Evolutionary conservation across 1,140 invertebrate species (phyloP), one percentile per base, ranked within the genome.

Genomic region (Drosophila auraria): DNA sequence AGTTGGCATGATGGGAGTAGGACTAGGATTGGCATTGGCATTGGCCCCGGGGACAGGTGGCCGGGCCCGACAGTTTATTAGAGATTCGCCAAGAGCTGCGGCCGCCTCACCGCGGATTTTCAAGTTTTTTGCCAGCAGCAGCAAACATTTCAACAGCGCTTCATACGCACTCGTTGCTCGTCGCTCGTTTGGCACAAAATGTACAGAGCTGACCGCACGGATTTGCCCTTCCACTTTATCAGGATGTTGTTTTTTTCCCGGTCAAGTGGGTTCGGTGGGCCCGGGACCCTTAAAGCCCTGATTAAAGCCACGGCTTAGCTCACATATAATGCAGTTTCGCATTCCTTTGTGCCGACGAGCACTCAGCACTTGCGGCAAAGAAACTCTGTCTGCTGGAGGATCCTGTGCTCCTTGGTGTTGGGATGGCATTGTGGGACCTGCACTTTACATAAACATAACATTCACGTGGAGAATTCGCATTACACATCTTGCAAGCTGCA

Each of bases 391-490:
- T 36, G 25, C 36, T 70, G 23, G 5, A 42, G 25, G 20, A 61
- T 59, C 38, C 20, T 50, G 20, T 15, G 8, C 62, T 65, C 11
- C 23, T 15, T 56, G 42, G 44, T 27, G 15, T 73, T 27, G 27
- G 66, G 44, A 36, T 17, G 53, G 61, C 70, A 83, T 80, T 87
- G 80, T 83, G 83, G 76, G 76, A 83, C 62, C 68, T 68, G 86
- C 86, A 90, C 86, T 89, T 89, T 89, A 90, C 84, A 89, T 89
- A 89, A 89, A 89, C 84, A 89, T 89, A 90, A 90, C 86, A 89
- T 89, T 90, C 84, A 90, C 84, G 84, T 89, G 66, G 82, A 78
- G 86, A 66, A 90, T 89, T 89, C 84, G 74, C 81, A 84, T 89
- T 90, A 89, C 81, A 89, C 78, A 84, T 84, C 86, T 84, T 58